These are phyloP conservation scores for Drosophila elegans DNA, from an alignment of 1,140 invertebrate species.

Conservation along the genomic window DNA sequence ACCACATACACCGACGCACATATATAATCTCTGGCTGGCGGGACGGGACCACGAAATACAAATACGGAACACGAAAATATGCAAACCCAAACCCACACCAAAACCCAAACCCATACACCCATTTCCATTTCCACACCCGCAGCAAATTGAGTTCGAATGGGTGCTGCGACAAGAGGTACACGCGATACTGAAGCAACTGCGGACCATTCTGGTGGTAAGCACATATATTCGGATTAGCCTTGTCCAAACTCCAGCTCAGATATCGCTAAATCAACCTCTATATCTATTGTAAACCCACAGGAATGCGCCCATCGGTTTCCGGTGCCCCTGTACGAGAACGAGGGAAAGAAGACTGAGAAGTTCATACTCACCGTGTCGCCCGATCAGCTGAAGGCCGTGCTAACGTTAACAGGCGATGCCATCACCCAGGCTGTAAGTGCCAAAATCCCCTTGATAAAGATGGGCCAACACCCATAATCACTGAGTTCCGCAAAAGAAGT, in stretches of 20 bases:
- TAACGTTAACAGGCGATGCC: slow-evolving; percentile 95
- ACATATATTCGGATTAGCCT: slow-evolving; percentile 11
- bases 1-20: slow-evolving; percentile 10
- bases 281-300: slow-evolving; percentile 86
- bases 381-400: slow-evolving; percentile 95
- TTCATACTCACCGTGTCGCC: slow-evolving; percentile 93
- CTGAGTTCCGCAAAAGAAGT: neutral
- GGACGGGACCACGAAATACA: slow-evolving; percentile 49
- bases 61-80: slow-evolving; percentile 48
- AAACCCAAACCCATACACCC: too few relatives aligned
- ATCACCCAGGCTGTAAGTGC: slow-evolving; percentile 93
- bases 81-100: slow-evolving; percentile 34
- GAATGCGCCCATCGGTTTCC: slow-evolving; percentile 95
- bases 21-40: slow-evolving; percentile 34
- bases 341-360: slow-evolving; percentile 95
- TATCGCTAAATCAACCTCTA: neutral
- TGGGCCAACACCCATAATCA: neutral
- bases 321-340: slow-evolving; percentile 91
- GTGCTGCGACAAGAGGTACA: slow-evolving; percentile 95
- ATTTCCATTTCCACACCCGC: slow-evolving; percentile 56
- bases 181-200: slow-evolving; percentile 92
- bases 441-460: neutral
- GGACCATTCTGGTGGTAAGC: slow-evolving; percentile 92
- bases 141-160: slow-evolving; percentile 98
- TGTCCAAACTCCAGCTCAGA: neutral